phyloP scores from a whole-genome alignment of 35 echinoderm and acorn worm genomes.

The Patiria miniata region DNA sequence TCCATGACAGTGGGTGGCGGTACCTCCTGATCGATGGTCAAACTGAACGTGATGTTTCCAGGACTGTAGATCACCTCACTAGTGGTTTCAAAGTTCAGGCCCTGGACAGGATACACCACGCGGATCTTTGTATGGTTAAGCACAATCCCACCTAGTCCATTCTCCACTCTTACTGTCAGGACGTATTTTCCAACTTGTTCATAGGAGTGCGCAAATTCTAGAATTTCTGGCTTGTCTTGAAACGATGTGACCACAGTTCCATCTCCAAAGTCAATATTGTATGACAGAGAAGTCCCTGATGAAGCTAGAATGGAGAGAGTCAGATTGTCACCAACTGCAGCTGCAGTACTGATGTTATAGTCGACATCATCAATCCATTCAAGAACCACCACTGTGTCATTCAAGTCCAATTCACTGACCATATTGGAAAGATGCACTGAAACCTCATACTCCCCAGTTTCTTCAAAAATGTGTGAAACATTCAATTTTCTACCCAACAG shows the following conservation, averaged over 20 bases:
- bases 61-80: background rate
- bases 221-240: background rate
- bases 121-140: slow-evolving; percentile 9
- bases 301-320: background rate
- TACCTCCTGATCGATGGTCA: background rate
- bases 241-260: background rate
- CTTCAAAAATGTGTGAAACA: slow-evolving; percentile 25
- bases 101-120: slow-evolving; percentile 20
- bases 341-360: background rate
- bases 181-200: background rate
- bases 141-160: background rate
- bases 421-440: background rate
- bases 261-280: slow-evolving; percentile 33
- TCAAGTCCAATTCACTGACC: background rate
- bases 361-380: background rate
- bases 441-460: slow-evolving; percentile 12
- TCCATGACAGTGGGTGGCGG: slow-evolving; percentile 26
- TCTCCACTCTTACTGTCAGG: background rate
- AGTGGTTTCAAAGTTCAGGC: background rate
- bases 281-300: background rate
- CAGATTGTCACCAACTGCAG: background rate
- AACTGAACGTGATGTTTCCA: background rate
- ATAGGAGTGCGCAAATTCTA: background rate
- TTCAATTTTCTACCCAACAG: background rate
- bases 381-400: slow-evolving; percentile 13